Evolutionary conservation across 2,888 invertebrate species (phyloP), one percentile per base, ranked within the genome.

Genomic region (Lasioglossum morio): DNA sequence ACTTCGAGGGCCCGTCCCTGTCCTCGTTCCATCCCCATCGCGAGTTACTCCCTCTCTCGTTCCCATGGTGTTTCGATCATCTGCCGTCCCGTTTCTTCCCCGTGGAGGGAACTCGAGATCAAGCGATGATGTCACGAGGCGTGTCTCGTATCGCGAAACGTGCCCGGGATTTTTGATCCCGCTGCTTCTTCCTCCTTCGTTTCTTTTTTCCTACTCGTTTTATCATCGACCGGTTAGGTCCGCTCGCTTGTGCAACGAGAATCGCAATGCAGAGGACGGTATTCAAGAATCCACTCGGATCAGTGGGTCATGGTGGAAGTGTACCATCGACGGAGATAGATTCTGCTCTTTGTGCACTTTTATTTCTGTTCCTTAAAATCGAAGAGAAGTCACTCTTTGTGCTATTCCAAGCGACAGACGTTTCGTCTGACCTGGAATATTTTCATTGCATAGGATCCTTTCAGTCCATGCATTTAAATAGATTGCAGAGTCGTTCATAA

Each of bases 61-160:
- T 66, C 40, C n/a, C 72, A 34, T 40, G 60, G 48, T 63, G 63
- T 81, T 81, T 81, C 73, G 40, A 60, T 27, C 60, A 27, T 60
- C 23, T 1, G 60, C 27, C 60, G 27, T 72, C 76, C 48, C 43
- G 19, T 81, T 80, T 86, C 79, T 76, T 74, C 88, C 87, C 81
- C 78, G 53, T 76, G 82, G 79, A 69, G 78, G 82, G 79, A 69
- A 80, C 74, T 73, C 87, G 86, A 88, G 85, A 87, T 85, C 88
- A 79, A 72, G 86, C 80, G 90, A 82, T 90, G 91, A 91, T 89
- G 91, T 92, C 92, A 91, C 89, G 80, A 88, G 92, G 91, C 90
- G 92, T 91, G 90, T 92, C 89, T 86, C 83, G 85, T 79, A 79
- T 82, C 81, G 86, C 85, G 90, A 80, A 87, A 90, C 90, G 90